phyloP scores from a whole-genome alignment of 2,797 vertebrate genomes.

The Vultur gryphus region DNA sequence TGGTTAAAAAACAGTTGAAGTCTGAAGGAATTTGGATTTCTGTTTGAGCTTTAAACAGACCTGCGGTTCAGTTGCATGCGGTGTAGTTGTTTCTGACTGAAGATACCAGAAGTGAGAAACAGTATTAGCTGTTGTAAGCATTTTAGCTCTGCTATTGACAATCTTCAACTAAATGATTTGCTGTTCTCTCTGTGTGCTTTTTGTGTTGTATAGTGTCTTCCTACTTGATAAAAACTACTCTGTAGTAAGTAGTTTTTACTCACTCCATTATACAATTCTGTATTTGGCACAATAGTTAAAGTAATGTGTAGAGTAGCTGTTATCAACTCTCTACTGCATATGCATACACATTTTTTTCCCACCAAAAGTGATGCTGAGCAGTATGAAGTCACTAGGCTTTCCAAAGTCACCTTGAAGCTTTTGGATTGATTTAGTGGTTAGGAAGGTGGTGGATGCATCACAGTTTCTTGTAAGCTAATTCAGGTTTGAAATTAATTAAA shows the following conservation, averaged over 20 bases:
- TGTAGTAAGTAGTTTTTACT: constrained; percentile 14
- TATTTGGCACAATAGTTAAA: background rate
- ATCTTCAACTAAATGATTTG: background rate
- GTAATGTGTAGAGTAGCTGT: background rate
- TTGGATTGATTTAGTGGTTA: constrained; percentile 16
- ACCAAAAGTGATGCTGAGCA: background rate
- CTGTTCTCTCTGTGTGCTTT: background rate
- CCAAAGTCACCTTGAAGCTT: constrained; percentile 8
- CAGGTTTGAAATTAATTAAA: background rate
- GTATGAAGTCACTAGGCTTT: background rate
- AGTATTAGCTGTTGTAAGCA: background rate
- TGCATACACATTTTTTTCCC: background rate
- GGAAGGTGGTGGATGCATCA: background rate
- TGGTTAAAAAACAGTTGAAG: background rate
- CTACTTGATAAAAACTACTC: constrained; percentile 1
- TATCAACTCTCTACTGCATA: background rate
- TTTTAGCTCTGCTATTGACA: background rate
- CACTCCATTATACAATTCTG: background rate
- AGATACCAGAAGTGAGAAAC: background rate
- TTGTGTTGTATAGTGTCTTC: background rate
- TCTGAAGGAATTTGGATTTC: background rate
- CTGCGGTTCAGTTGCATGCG: background rate
- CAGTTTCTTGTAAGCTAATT: background rate
- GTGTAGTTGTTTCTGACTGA: background rate
- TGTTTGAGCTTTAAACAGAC: background rate